Conservation (phyloP, 1,140 invertebrate genomes). For the Diachasma alloeum region DNA sequence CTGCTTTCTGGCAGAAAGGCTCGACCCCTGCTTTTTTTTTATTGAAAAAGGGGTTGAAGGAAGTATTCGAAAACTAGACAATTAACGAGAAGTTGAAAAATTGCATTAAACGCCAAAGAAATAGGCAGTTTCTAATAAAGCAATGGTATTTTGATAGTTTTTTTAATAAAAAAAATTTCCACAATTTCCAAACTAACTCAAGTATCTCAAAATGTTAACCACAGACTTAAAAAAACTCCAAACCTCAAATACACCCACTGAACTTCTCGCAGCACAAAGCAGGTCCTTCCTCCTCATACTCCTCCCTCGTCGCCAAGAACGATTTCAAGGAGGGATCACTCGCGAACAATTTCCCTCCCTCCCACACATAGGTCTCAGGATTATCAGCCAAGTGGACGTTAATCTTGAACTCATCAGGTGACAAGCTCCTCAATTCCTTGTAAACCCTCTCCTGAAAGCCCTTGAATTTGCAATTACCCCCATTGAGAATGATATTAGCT, state of each 20-base stretch:
- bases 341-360: constrained; percentile 81
- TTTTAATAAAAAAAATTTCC: no score
- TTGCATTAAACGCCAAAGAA: no score
- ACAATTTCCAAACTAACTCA: no score
- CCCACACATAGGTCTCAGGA: constrained; percentile 87
- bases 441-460: constrained; percentile 86
- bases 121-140: no score
- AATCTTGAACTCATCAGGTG: constrained; percentile 80
- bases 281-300: constrained; percentile 89
- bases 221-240: neutral
- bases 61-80: no score
- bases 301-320: constrained; percentile 79
- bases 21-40: no score
- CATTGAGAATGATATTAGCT: constrained; percentile 90
- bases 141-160: no score
- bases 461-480: constrained; percentile 86
- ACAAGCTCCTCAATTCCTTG: constrained; percentile 80
- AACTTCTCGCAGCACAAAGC: constrained; percentile 75
- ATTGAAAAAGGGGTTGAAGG: no score
- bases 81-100: no score
- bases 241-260: constrained; percentile 57
- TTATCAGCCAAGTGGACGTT: constrained; percentile 77
- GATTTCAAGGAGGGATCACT: constrained; percentile 77
- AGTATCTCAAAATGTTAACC: neutral
- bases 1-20: no score